These are phyloP conservation scores for Vanessa atalanta DNA, from an alignment of 1,140 invertebrate genomes.

Conservation along the genomic window DNA sequence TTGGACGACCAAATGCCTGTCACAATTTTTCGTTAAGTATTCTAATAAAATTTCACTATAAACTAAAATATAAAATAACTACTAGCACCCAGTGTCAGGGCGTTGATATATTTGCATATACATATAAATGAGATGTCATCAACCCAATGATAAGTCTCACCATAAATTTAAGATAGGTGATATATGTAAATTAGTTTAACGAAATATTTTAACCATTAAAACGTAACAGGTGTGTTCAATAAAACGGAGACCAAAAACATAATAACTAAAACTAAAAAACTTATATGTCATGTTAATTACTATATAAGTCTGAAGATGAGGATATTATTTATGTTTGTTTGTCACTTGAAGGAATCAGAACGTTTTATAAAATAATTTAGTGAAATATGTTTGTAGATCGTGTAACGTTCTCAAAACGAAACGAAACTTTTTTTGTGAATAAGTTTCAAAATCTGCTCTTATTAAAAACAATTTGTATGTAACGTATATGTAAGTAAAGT, in stretches of 20 bases:
- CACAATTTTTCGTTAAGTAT: neutral
- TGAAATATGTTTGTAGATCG: neutral
- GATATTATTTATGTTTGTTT: too few species aligned
- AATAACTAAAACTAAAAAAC: neutral
- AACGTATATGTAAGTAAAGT: too few species aligned
- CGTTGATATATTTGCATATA: slow-evolving; percentile 8
- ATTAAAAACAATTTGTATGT: too few species aligned
- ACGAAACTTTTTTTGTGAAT: too few species aligned
- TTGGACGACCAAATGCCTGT: too few species aligned
- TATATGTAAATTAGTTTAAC: slow-evolving; percentile 1
- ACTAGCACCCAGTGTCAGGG: neutral
- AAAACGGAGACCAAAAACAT: neutral
- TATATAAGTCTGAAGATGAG: too few species aligned
- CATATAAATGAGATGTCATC: neutral
- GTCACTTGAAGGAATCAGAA: too few species aligned
- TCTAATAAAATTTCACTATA: neutral
- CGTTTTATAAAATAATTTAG: too few species aligned
- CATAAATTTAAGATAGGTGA: neutral
- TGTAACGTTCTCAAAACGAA: too few species aligned
- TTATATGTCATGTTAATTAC: too few species aligned
- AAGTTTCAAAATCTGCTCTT: too few species aligned
- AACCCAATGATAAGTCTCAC: neutral
- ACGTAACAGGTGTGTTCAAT: neutral
- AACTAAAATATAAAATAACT: too few species aligned
- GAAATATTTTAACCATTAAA: neutral